Conservation (phyloP, 2,797 vertebrate species). For the Gymnoscopelus braueri region DNA sequence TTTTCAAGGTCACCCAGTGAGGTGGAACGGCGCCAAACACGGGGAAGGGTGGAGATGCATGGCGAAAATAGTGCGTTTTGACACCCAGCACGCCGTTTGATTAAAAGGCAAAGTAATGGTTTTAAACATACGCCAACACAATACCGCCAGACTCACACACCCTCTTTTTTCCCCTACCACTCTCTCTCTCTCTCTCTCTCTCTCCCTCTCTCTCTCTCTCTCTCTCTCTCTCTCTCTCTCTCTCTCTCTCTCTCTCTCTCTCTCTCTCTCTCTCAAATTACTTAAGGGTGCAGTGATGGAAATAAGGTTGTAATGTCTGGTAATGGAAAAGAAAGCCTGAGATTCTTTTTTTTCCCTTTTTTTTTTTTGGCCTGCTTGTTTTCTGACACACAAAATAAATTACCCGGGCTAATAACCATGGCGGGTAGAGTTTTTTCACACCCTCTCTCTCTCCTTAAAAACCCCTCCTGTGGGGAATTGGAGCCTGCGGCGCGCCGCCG, state of each 20-base stretch:
- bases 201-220: constrained; percentile 19
- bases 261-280: constrained; percentile 82
- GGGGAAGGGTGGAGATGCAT: constrained; percentile 87
- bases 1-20: constrained; percentile 97
- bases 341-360: constrained; percentile 47
- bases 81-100: constrained; percentile 92
- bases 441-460: constrained; percentile 14
- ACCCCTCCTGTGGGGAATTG: constrained; percentile 44
- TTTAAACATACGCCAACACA: constrained; percentile 96
- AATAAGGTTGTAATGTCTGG: constrained; percentile 84
- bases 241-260: too few species aligned
- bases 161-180: constrained; percentile 87
- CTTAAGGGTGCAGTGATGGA: constrained; percentile 90
- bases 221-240: constrained; percentile 43
- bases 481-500: constrained; percentile 9
- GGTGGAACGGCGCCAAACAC: constrained; percentile 84
- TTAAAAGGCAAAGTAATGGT: constrained; percentile 99
- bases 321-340: constrained; percentile 81
- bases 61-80: constrained; percentile 93
- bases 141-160: constrained; percentile 88
- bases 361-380: constrained; percentile 75
- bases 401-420: constrained; percentile 72
- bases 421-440: constrained; percentile 42
- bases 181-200: constrained; percentile 43
- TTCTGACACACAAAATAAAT: constrained; percentile 82